Evolutionary conservation across 1,140 invertebrate genomes (phyloP).

Genomic region (Philopotamus ludificatus): DNA sequence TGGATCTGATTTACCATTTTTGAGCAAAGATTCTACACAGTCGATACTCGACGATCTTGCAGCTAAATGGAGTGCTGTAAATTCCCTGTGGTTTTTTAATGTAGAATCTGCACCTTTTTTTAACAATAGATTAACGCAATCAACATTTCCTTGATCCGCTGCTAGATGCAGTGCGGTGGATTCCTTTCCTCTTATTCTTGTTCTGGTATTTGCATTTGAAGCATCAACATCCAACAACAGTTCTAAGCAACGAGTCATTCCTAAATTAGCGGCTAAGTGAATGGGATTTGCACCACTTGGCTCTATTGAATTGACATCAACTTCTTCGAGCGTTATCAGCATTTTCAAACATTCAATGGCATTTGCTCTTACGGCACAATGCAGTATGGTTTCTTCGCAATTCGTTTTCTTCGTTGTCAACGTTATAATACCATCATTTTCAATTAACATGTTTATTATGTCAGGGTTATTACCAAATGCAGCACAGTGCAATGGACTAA

Average conservation of each 20-base stretch:
- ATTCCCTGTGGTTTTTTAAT: conserved; percentile 69
- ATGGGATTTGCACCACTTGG: conserved; percentile 71
- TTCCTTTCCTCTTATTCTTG: conserved; percentile 66
- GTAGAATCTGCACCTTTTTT: conserved; percentile 71
- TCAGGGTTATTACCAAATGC: conserved; percentile 75
- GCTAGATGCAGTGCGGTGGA: conserved; percentile 78
- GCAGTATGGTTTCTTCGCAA: conserved; percentile 71
- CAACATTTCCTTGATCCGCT: conserved; percentile 72
- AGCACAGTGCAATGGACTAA: conserved; percentile 76
- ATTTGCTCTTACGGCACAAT: conserved; percentile 73
- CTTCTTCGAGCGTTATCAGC: conserved; percentile 64
- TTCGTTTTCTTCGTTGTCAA: conserved; percentile 59
- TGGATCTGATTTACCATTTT: conserved; percentile 69
- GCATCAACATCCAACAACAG: conserved; percentile 67
- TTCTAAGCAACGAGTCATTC: conserved; percentile 66
- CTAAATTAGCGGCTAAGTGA: conserved; percentile 73
- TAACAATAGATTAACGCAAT: conserved; percentile 70
- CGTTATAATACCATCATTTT: conserved; percentile 63
- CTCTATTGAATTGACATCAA: conserved; percentile 67
- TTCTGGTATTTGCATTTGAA: conserved; percentile 59
- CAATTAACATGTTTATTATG: conserved; percentile 68
- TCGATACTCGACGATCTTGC: conserved; percentile 73
- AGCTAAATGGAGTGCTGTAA: conserved; percentile 77
- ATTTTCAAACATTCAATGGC: conserved; percentile 70
- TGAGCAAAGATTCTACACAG: conserved; percentile 70